Evolutionary conservation across 2,797 vertebrate species (phyloP), one percentile per base, ranked within the genome.

Genomic region (Ambastaia sidthimunki): DNA sequence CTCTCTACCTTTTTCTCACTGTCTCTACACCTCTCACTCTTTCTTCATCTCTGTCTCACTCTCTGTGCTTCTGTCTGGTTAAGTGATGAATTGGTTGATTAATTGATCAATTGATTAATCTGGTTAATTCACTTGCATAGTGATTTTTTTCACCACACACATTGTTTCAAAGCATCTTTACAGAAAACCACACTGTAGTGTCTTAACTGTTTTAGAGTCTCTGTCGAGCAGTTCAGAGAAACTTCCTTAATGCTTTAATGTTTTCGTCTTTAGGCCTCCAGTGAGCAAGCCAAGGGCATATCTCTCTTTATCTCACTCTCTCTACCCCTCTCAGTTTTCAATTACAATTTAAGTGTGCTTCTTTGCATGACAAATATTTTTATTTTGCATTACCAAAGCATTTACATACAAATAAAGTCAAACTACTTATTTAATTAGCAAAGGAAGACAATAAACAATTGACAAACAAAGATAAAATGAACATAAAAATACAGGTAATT

Each of bases 161-260:
- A 25, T 59, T 59, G 55, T 59, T 59, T 59, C 4, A 23, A 23
- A 59, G 55, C 54, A 55, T 55, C 19, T 55, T 19, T 59, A 4
- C 23, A 60, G 57, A 60, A 28, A 28, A 60, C 28, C 57, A 12
- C 16, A 60, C 57, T 28, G 12, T 23, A 28, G 23, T 16, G 23
- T 60, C 13, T 60, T 60, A 25, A 60, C 28, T 28, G 21, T 28
- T 23, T 28, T 12, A 6, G 23, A 28, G 57, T 60, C 57, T 13
- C 57, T 16, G 57, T 28, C 28, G 23, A 60, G 57, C 23, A 60
- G 13, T 28, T 60, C 19, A 25, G 57, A 4, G 11, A 13, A 25
- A 60, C 57, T 28, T 60, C 57, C 11, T 59, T 13, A 59, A 59
- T 59, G 55, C 55, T 23, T 60, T 60, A 60, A 60, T 25, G 57